These are phyloP conservation scores for Leptoclinus maculatus DNA, from an alignment of 2,797 vertebrate species.

Conservation along the genomic window DNA sequence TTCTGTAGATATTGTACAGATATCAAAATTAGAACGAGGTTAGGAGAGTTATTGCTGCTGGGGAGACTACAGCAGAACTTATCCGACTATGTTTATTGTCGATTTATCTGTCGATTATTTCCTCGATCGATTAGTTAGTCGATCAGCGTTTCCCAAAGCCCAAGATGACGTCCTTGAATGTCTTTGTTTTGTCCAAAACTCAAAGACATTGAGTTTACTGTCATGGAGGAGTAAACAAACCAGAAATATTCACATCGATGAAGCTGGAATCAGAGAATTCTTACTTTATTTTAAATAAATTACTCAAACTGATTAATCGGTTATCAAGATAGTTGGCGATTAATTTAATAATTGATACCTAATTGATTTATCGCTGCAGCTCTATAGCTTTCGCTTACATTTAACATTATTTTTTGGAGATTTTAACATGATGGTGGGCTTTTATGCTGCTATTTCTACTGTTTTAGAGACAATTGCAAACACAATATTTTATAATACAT, in stretches of 20 bases:
- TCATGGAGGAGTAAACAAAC: not conserved
- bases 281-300: too few relatives aligned
- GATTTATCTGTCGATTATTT: too few relatives aligned
- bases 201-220: not conserved
- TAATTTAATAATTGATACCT: too few relatives aligned
- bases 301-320: too few relatives aligned
- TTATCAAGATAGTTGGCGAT: too few relatives aligned
- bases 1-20: not conserved
- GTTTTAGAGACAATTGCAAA: not conserved
- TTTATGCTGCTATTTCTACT: not conserved
- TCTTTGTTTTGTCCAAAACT: not conserved
- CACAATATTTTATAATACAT: not conserved
- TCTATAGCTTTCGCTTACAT: not conserved
- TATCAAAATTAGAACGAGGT: not conserved
- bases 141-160: too few relatives aligned
- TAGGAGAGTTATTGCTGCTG: not conserved
- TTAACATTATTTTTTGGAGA: not conserved
- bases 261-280: too few relatives aligned
- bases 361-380: too few relatives aligned
- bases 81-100: too few relatives aligned
- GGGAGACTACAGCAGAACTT: not conserved
- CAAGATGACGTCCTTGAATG: not conserved
- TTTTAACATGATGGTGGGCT: not conserved
- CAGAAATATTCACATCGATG: too few relatives aligned
- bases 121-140: too few relatives aligned